Evolutionary conservation across 2,888 invertebrate species (phyloP), one percentile per base, ranked within the genome.

Genomic region (Temnothorax unifasciatus): DNA sequence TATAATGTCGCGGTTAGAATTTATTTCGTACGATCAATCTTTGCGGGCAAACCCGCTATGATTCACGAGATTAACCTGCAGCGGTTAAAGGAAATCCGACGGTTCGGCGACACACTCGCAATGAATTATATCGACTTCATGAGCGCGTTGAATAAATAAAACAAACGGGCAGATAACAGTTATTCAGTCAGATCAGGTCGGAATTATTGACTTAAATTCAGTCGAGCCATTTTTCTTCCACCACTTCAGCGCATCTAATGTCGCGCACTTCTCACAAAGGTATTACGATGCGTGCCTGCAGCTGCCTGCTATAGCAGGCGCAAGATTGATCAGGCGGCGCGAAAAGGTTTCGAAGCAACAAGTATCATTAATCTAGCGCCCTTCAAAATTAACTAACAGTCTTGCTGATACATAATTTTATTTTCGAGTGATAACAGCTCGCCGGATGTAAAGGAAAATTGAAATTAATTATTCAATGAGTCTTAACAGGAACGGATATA

Each of bases 11-110:
- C 25, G 73, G 71, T 73, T 81, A 77, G 82, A 84, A 86, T 85
- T 85, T 87, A 83, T 85, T 85, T 86, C 63, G 64, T 76, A 82
- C 82, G 61, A 85, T 85, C 83, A 85, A 89, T 85, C 84, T 86
- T 88, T 86, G 73, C 85, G 50, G 81, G 81, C 88, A 85, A 86
- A 77, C 85, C 86, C 68, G 71, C 69, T 82, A 84, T 90, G 90
- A 89, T 89, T 90, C 89, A 90, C 86, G 89, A 88, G 90, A 90
- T 90, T 88, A 88, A 90, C 88, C 84, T 85, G 82, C 84, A 86
- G 82, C 75, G 88, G 66, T 68, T 68, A 68, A 79, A 84, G 77
- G 79, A 90, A 89, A 90, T 89, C 86, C 86, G 86, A 89, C 86
- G 86, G 82, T 73, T 34, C 74, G 25, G 74, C 74, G 73, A 79